These are phyloP conservation scores for Elanus axillaris DNA, from an alignment of 2,113 vertebrate genomes.

Conservation along the genomic window DNA sequence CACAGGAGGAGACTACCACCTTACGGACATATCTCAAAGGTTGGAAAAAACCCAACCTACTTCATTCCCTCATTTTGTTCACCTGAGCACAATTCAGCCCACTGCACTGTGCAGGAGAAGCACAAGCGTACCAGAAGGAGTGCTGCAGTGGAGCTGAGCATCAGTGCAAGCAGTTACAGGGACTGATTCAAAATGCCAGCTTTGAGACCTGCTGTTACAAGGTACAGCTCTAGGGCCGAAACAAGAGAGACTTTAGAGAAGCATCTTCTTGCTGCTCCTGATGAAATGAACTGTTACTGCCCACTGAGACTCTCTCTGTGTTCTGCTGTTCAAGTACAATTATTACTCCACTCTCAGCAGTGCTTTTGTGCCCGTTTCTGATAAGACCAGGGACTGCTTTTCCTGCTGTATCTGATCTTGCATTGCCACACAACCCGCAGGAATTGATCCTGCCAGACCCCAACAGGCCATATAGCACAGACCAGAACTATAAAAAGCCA, in stretches of 20 bases:
- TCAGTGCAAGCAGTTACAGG: not conserved
- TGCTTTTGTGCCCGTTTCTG: not conserved
- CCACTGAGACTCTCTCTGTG: not conserved
- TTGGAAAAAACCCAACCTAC: accelerated
- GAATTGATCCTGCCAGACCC: not conserved
- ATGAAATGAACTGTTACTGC: not conserved
- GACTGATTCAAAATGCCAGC: not conserved
- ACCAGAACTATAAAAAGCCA: not conserved
- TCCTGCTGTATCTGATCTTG: not conserved
- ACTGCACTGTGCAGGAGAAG: not conserved
- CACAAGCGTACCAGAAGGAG: not conserved
- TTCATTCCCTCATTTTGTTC: not conserved
- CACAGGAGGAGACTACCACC: not conserved
- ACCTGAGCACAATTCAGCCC: not conserved
- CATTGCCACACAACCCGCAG: not conserved
- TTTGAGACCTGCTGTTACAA: not conserved
- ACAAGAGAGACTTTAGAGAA: not conserved
- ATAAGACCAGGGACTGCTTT: not conserved
- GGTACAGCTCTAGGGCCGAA: not conserved
- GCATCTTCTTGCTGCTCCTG: not conserved
- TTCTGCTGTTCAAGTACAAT: not conserved
- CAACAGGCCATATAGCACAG: not conserved
- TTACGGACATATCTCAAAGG: not conserved
- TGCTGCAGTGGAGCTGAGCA: not conserved
- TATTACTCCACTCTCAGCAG: not conserved